phyloP scores from a whole-genome alignment of 2,888 invertebrate species.

The Lasiommata megera region DNA sequence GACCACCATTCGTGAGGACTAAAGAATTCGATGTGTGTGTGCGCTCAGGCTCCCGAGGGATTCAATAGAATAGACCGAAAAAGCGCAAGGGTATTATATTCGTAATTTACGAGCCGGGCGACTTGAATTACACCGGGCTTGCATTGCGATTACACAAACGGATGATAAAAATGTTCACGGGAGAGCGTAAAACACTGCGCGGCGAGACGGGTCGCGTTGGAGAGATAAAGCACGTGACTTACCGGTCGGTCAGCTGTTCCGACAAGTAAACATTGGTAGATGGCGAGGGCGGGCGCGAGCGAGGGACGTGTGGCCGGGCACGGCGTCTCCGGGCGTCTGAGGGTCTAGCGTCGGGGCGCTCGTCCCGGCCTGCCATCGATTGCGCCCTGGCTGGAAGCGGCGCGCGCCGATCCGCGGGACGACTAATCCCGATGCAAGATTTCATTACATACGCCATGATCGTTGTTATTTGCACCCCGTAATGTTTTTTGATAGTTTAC shows the following conservation, averaged over 20 bases:
- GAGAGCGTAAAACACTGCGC: constrained; percentile 46
- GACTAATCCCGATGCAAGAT: constrained; percentile 74
- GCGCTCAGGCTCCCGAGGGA: constrained; percentile 48
- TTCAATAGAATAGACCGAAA: constrained; percentile 61
- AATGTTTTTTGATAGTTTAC: constrained; percentile 78
- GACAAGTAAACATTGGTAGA: constrained; percentile 74
- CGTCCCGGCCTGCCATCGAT: constrained; percentile 75
- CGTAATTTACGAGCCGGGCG: constrained; percentile 63
- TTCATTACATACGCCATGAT: constrained; percentile 80
- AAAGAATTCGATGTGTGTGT: constrained; percentile 61
- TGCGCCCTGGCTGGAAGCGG: constrained; percentile 64
- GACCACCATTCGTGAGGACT: constrained; percentile 72
- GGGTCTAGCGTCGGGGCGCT: constrained; percentile 80
- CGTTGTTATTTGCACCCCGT: constrained; percentile 80
- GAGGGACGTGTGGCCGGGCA: constrained; percentile 76
- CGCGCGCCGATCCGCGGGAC: constrained; percentile 58
- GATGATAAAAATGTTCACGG: constrained; percentile 44
- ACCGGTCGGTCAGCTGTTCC: constrained; percentile 79
- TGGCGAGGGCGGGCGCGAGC: constrained; percentile 60
- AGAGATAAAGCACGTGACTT: constrained; percentile 69
- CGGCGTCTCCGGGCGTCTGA: constrained; percentile 78
- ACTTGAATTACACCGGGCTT: constrained; percentile 50
- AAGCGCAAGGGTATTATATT: constrained; percentile 72
- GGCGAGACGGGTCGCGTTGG: constrained; percentile 40
- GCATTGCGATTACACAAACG: constrained; percentile 61